phyloP scores from a whole-genome alignment of 2,113 vertebrate genomes.

The Lonchura striata region DNA sequence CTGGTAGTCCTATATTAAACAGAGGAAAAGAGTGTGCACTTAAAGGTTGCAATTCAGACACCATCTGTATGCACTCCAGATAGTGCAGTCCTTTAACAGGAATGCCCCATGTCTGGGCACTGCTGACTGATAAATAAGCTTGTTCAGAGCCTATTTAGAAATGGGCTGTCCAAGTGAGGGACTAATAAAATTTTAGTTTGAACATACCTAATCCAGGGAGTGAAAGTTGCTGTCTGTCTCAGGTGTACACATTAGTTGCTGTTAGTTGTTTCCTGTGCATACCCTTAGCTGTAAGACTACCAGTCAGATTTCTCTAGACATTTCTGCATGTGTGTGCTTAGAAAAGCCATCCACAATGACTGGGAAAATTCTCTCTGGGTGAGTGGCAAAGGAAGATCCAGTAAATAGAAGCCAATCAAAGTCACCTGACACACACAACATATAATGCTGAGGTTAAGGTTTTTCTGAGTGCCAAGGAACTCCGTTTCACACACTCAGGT shows the following conservation, averaged over 20 bases:
- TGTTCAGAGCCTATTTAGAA: neutral
- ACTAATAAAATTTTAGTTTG: neutral
- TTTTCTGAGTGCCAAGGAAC: neutral
- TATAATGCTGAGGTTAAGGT: neutral
- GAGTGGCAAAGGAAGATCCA: neutral
- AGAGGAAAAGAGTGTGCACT: neutral
- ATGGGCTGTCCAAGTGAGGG: neutral
- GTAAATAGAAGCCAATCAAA: neutral
- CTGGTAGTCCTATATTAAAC: constrained; percentile 32
- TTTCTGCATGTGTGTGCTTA: neutral
- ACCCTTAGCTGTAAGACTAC: neutral
- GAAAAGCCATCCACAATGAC: neutral
- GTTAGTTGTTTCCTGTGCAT: neutral
- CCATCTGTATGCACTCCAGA: neutral
- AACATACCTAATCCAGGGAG: neutral
- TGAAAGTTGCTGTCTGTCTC: neutral
- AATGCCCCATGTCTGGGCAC: neutral
- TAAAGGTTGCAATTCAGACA: neutral
- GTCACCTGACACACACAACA: neutral
- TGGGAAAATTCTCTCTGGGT: neutral
- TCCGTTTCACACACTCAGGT: neutral
- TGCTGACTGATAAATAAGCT: neutral
- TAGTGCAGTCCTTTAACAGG: neutral
- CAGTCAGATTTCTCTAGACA: neutral
- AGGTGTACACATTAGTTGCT: neutral